Base-by-base conservation (phyloP, 2,888 invertebrate species). In the Leptopilina drosophilae region DNA sequence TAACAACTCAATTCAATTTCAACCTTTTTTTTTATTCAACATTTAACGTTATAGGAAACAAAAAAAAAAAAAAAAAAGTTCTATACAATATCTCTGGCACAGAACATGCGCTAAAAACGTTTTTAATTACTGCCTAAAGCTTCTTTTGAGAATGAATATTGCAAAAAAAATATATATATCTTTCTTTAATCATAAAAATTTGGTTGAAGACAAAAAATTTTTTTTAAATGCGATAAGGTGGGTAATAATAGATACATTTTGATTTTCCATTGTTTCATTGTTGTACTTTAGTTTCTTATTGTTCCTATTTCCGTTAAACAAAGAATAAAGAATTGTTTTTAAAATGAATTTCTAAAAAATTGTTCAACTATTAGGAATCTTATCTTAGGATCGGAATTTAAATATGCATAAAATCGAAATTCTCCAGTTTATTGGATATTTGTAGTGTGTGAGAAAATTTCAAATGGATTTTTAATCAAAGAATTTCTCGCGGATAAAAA, bases 41-140 rank as follows among this genome's bases (percentile, higher is more conserved):
- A 9, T 26, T 69, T 4, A 49, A 49, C 49, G 9, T 49, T 49
- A 49, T 49, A 49, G 49, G 12, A 49, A 49, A 49, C 49, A 49
- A 49, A 49, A 49, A 49, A 49, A 49, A 49, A n/a, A 49, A 69
- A 53, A 69, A 69, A 69, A 49, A 69, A 69, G 20, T 69, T 53
- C 20, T 20, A 53, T 69, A 53, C 12, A 14, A 15, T 49, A 69
- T n/a, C 49, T 69, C 33, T 69, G 26, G 33, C 20, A 14, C 49
- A 26, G 14, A 69, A 69, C 49, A 69, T 53, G 14, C 53, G 69
- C 49, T 69, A 33, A 53, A 69, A 69, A 20, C 62, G 62, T 62
- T 62, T 62, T 62, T 62, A 62, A 62, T 62, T 62, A 62, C 62
- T 62, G 62, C 62, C 62, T 62, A 20, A 62, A 62, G 62, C 62